Base-by-base conservation (phyloP, 2,888 invertebrate genomes). In the Ommatoiulus sabulosus region DNA sequence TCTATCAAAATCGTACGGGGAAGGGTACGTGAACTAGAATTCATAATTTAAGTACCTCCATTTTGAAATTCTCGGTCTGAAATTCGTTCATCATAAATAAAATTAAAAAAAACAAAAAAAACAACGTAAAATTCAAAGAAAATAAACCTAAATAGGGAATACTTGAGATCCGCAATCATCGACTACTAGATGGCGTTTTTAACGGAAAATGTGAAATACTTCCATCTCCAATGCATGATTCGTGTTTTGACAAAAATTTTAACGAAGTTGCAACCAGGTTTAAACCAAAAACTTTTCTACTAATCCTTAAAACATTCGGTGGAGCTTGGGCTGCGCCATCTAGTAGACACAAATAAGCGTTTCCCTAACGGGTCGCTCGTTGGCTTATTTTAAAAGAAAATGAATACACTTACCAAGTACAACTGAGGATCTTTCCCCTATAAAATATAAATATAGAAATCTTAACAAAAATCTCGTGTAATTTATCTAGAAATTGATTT, bases 31-130 rank as follows among this genome's bases (percentile, higher is more conserved):
- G 20, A 72, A 72, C 72, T 72, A 24, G 15, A 10, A 24, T 15
- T 63, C 20, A 17, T 89, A 89, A 89, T 88, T 89, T 12, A 87
- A 63, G 86, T 72, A 89, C 46, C 72, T 88, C 46, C 72, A 89
- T 72, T 52, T 57, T 10, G 44, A 72, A n/a, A 72, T 20, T 87
- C 17, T 43, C 35, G 17, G 43, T 84, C 63, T 46, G 15, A 44
- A 24, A 15, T n/a, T 72, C 24, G 35, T 72, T 24, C 84, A 84
- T 86, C 52, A 87, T 84, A 46, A 44, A 84, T 63, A 87, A 15
- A 89, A 85, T 20, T n/a, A 24, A 89, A 52, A 85, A 10, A 72
- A 17, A n/a, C 15, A 80, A 80, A 24, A 80, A 10, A 10, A n/a
- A 1, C 44, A 86, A 35, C 43, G 35, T 35, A 85, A 35, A 85